Conservation (phyloP, 1,140 invertebrate genomes). For the Drosophila arawakana region DNA sequence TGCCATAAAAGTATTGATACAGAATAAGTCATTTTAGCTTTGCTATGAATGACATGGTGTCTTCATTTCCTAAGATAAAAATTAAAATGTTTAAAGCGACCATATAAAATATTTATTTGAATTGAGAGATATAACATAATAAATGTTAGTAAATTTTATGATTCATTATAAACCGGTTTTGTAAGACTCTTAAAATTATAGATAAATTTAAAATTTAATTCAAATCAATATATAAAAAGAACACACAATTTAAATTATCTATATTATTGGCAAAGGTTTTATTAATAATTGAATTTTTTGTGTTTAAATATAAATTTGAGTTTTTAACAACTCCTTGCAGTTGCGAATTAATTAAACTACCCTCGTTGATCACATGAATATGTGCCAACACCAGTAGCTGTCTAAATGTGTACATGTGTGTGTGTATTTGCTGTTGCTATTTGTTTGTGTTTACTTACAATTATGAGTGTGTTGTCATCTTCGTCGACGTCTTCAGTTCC, state of each 20-base stretch:
- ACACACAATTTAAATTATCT: too few species aligned
- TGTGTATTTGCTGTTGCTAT: conserved; percentile 25
- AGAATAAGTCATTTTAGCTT: neutral
- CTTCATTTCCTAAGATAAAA: too few species aligned
- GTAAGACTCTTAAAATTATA: too few species aligned
- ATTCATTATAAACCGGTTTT: too few species aligned
- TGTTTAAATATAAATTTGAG: too few species aligned
- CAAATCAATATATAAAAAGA: too few species aligned
- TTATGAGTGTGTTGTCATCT: conserved; percentile 80
- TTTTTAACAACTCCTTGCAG: neutral
- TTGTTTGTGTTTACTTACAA: conserved; percentile 78
- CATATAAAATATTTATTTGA: too few species aligned
- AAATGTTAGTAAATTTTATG: too few species aligned
- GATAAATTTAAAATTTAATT: too few species aligned
- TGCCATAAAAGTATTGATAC: neutral
- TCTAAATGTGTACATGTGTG: conserved; percentile 20
- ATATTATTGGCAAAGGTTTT: neutral
- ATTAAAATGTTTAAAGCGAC: too few species aligned
- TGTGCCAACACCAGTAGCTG: conserved; percentile 18
- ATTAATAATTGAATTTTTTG: neutral
- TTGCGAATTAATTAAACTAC: conserved; percentile 5
- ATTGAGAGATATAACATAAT: too few species aligned
- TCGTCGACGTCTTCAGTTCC: conserved; percentile 43
- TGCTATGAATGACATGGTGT: neutral
- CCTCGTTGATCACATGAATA: conserved; percentile 26